Percentiles rank a stretch among this genome's conserved stretches.
Conservation (phyloP, 2,797 vertebrate species). For the Lepilemur ruficaudatus region DNA sequence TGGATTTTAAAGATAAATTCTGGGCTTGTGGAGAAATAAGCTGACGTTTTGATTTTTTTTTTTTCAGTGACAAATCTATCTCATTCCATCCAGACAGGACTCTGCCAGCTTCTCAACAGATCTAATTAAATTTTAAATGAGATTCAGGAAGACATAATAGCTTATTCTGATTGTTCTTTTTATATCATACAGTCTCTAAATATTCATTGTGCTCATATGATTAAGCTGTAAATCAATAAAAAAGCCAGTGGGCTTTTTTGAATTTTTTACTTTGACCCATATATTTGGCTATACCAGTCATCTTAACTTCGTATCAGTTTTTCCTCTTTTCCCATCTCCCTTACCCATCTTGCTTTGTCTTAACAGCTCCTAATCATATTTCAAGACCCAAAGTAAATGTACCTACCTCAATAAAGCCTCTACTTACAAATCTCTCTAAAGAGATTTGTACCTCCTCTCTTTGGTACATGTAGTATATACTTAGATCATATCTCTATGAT, state of each 20-base stretch:
- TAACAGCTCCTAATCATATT: slow-evolving; percentile 4
- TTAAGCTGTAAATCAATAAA: slow-evolving; percentile 84
- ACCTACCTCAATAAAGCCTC: not conserved
- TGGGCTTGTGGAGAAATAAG: slow-evolving; percentile 36
- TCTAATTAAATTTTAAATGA: slow-evolving; percentile 88
- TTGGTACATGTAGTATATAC: not conserved
- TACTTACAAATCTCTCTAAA: not conserved
- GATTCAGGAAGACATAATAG: slow-evolving; percentile 86
- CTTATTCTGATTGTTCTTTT: slow-evolving; percentile 88
- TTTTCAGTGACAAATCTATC: slow-evolving; percentile 78
- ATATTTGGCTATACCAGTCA: slow-evolving; percentile 72
- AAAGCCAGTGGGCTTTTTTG: slow-evolving; percentile 74
- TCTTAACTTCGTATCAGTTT: slow-evolving; percentile 72
- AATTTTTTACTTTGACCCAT: slow-evolving; percentile 76
- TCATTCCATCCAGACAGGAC: slow-evolving; percentile 77
- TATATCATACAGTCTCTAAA: slow-evolving; percentile 84
- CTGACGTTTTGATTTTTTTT: not conserved
- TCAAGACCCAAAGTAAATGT: slow-evolving; percentile 40
- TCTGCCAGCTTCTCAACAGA: slow-evolving; percentile 83
- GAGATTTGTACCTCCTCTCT: not conserved
- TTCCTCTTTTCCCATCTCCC: slow-evolving; percentile 68
- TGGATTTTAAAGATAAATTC: slow-evolving; percentile 48
- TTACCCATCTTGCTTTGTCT: not conserved
- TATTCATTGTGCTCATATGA: slow-evolving; percentile 83
- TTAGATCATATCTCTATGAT: not conserved